phyloP scores from a whole-genome alignment of 2,113 vertebrate genomes.

The Gavia stellata region DNA sequence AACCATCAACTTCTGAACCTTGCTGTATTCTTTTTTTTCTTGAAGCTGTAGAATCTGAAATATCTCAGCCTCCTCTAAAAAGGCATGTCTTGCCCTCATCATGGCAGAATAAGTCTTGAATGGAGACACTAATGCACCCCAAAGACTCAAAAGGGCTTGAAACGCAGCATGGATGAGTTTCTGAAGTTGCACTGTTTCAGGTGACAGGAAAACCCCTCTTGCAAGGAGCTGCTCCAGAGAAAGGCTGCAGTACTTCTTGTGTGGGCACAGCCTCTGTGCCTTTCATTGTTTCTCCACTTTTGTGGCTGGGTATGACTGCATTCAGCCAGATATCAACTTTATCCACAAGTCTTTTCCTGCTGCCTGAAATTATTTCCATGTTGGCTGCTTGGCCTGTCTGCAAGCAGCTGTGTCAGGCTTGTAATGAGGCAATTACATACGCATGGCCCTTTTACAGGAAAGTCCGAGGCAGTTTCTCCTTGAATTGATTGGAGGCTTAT shows the following conservation, averaged over 20 bases:
- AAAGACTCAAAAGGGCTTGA: not conserved
- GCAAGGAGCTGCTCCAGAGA: not conserved
- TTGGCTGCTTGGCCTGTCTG: not conserved
- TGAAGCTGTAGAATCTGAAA: not conserved
- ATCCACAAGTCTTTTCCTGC: constrained; percentile 13
- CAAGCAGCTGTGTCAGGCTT: not conserved
- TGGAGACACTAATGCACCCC: not conserved
- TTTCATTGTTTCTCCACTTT: not conserved
- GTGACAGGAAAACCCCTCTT: not conserved
- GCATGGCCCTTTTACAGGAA: not conserved
- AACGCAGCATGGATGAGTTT: not conserved
- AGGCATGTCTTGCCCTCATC: not conserved
- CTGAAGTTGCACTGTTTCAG: not conserved
- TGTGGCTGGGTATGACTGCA: not conserved
- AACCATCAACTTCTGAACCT: not conserved
- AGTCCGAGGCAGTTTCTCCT: not conserved
- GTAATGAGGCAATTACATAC: not conserved
- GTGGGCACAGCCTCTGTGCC: not conserved
- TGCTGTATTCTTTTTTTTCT: not conserved
- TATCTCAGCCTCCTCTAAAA: not conserved
- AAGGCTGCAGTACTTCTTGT: not conserved
- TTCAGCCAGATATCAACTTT: not conserved
- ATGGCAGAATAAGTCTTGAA: not conserved
- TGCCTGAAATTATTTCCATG: constrained; percentile 4
- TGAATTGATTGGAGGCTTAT: not conserved